Percentiles rank a stretch among this genome's conserved stretches.
phyloP scores from a whole-genome alignment of 2,113 vertebrate species.

The Chiloscyllium plagiosum region DNA sequence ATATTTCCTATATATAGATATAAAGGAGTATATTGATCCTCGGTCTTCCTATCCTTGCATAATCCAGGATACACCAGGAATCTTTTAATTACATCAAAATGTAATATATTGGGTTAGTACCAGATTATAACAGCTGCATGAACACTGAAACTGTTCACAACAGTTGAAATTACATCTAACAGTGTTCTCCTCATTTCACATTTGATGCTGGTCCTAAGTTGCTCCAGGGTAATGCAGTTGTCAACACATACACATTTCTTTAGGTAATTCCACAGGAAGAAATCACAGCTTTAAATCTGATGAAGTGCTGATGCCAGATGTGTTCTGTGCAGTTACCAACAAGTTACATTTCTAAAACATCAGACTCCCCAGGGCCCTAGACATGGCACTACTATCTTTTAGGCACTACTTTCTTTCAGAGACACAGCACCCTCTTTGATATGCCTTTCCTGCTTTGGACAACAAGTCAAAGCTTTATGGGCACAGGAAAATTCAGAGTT shows the following conservation, averaged over 20 bases:
- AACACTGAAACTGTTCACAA: constrained; percentile 13
- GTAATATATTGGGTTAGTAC: neutral
- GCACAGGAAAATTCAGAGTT: neutral
- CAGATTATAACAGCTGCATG: neutral
- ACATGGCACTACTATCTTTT: neutral
- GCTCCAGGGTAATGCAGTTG: constrained; percentile 10
- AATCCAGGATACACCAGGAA: neutral
- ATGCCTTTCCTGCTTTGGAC: no score
- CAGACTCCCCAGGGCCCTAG: neutral
- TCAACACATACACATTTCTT: neutral
- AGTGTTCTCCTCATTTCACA: neutral
- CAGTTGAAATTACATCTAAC: constrained; percentile 16
- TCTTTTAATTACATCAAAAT: constrained; percentile 16
- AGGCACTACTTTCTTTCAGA: neutral
- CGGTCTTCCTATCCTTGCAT: neutral
- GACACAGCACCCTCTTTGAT: neutral
- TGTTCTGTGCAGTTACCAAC: neutral
- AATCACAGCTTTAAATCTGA: constrained; percentile 31
- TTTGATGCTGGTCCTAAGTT: constrained; percentile 25
- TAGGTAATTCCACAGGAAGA: constrained; percentile 11
- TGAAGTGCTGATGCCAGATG: constrained; percentile 15
- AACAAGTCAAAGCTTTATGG: neutral
- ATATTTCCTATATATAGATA: neutral
- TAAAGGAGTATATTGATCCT: neutral
- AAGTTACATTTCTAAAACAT: neutral